A percentile compares a stretch with the other conserved stretches of the same genome.
These are phyloP conservation scores for Dicycla oo DNA, from an alignment of 2,888 invertebrate genomes.

Conservation along the genomic window DNA sequence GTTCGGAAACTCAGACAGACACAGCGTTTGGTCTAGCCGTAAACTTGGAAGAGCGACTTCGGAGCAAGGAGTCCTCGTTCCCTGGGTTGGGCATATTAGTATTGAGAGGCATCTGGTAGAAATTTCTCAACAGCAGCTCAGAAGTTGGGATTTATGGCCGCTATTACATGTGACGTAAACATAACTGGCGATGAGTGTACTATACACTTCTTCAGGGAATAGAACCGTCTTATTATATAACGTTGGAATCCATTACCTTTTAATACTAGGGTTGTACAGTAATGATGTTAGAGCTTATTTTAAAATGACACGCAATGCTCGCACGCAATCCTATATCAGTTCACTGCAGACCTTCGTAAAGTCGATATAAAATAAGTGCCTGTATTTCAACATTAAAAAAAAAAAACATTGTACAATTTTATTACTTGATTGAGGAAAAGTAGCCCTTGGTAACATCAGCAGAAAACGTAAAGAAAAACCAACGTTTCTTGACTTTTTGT, in stretches of 20 bases:
- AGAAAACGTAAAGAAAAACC: background rate
- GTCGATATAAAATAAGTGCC: background rate
- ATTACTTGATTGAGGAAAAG: background rate
- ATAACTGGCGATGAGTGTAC: too few relatives aligned
- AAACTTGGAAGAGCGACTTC: background rate
- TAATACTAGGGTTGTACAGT: background rate
- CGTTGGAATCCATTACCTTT: constrained; percentile 23
- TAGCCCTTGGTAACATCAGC: background rate
- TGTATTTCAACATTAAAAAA: background rate
- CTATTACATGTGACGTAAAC: background rate
- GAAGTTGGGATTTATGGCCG: background rate
- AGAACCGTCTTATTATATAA: background rate
- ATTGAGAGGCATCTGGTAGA: background rate
- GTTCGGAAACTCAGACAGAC: too few relatives aligned
- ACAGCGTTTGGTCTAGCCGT: too few relatives aligned
- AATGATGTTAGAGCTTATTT: constrained; percentile 22
- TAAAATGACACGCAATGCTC: constrained; percentile 21
- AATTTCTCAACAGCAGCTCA: background rate
- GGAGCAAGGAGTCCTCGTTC: background rate
- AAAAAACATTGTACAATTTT: too few relatives aligned
- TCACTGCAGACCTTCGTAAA: background rate
- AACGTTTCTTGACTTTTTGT: background rate
- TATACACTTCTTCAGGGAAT: background rate
- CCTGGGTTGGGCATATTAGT: background rate
- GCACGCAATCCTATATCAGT: constrained; percentile 17